These are phyloP conservation scores for Callithrix jacchus DNA, from an alignment of 2,113 vertebrate species.

Conservation along the genomic window DNA sequence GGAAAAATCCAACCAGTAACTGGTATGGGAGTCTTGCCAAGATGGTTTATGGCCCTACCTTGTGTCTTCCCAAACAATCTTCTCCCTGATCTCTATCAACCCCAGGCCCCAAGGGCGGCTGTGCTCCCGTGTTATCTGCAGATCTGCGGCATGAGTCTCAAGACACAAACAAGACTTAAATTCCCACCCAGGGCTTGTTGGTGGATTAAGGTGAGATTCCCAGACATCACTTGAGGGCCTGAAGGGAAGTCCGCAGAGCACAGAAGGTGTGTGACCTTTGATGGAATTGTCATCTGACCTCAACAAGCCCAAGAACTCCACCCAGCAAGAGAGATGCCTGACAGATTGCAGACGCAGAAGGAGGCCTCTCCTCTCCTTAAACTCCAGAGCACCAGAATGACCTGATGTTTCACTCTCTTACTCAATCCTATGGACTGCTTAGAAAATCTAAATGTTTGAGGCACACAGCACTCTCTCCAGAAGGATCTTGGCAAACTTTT, in stretches of 20 bases:
- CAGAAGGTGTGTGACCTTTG: constrained; percentile 13
- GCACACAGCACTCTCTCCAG: fast-evolving
- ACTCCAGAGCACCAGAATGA: not conserved
- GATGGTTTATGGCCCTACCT: not conserved
- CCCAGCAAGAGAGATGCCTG: not conserved
- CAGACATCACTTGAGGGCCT: not conserved
- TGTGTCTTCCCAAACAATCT: not conserved
- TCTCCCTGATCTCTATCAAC: not conserved
- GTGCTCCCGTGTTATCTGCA: constrained; percentile 45
- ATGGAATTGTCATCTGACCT: not conserved
- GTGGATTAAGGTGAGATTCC: constrained; percentile 56
- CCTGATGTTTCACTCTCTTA: not conserved
- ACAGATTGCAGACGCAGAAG: not conserved
- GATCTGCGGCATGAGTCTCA: constrained; percentile 51
- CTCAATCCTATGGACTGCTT: fast-evolving
- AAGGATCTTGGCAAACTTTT: not conserved
- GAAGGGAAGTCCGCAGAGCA: not conserved
- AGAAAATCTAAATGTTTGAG: not conserved
- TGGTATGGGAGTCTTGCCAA: not conserved
- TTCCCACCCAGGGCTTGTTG: constrained; percentile 28
- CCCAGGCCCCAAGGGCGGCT: not conserved
- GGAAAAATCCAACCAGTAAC: not conserved
- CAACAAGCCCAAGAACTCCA: too few relatives aligned
- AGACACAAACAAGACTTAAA: constrained; percentile 24
- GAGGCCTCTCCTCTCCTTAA: too few relatives aligned